Base-by-base conservation (phyloP, 2,888 invertebrate genomes). In the Trisateles emortualis region DNA sequence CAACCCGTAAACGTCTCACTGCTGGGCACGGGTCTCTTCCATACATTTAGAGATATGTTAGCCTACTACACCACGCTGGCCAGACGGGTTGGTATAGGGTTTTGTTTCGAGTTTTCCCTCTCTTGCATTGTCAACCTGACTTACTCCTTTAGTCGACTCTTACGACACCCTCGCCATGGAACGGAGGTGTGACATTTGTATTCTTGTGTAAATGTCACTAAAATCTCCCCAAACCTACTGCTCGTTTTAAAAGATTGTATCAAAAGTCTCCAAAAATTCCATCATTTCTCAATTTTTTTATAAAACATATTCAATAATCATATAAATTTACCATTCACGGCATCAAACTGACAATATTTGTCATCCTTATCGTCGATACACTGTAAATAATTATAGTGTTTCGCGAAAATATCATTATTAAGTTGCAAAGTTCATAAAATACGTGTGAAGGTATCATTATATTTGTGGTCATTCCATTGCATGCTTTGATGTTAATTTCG, bases 401-500 rank as follows among this genome's bases (percentile, higher is more conserved):
- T 38, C 36, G 13, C 13, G 9, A 38, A 39, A 44, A 44, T 44
- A 26, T 44, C 1, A 51, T 39, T 44, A 44, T 39, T 51, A 32
- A 14, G 32, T 22, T 10, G 1, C 0, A 26, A 26, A 39, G 17
- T 26, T 17, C 4, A 44, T 39, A 33, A 39, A 51, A 50, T 10
- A 16, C 8, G n/a, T 14, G 10, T 14, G 50, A 16, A 4, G 5
- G 3, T 10, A 17, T 30, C 14, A 14, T 38, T 32, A 8, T 6
- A 30, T 14, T n/a, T 39, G 42, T 40, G n/a, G 0, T 45, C 11
- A 1, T 36, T 41, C 11, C 38, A 64, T 51, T 59, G 46, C 67
- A 24, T 40, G 11, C 42, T 52, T 64, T 52, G 41, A 36, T 50
- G 9, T 16, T 40, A 50, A 52, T 53, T 45, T 46, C 45, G 44